A percentile compares a stretch with the other conserved stretches of the same genome.
These are phyloP conservation scores for Troides helena DNA, from an alignment of 2,888 invertebrate genomes.

Conservation along the genomic window DNA sequence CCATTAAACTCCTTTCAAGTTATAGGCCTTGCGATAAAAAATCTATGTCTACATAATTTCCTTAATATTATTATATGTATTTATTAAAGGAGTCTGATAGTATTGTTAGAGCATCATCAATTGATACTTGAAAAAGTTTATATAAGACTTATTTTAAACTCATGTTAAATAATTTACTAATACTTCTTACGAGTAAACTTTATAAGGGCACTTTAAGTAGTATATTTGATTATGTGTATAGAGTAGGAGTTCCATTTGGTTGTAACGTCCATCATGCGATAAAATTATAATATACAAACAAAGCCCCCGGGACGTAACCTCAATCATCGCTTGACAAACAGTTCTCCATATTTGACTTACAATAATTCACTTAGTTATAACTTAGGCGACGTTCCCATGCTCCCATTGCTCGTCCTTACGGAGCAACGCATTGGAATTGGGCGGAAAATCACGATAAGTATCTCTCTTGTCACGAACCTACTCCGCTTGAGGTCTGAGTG, in stretches of 20 bases:
- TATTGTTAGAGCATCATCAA: too few relatives aligned
- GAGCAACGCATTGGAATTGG: slow-evolving; percentile 71
- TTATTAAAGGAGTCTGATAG: too few relatives aligned
- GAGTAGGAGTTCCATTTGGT: slow-evolving; percentile 36
- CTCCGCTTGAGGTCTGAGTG: slow-evolving; percentile 73
- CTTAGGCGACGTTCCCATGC: slow-evolving; percentile 70
- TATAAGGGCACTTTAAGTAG: background rate
- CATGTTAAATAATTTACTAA: background rate
- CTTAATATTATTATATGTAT: too few relatives aligned
- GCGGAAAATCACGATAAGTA: slow-evolving; percentile 78
- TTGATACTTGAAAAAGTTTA: too few relatives aligned
- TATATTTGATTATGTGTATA: slow-evolving; percentile 27
- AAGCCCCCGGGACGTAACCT: slow-evolving; percentile 34
- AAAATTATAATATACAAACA: slow-evolving; percentile 41
- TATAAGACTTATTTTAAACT: too few relatives aligned
- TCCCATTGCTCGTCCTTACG: slow-evolving; percentile 69
- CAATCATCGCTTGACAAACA: slow-evolving; percentile 60
- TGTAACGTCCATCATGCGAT: slow-evolving; percentile 50
- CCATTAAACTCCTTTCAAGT: background rate
- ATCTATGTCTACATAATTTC: too few relatives aligned
- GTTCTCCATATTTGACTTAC: slow-evolving; percentile 68
- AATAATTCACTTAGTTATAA: slow-evolving; percentile 68
- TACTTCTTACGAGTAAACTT: background rate
- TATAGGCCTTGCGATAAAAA: too few relatives aligned
- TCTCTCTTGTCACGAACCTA: slow-evolving; percentile 78